Percentiles rank a stretch among this genome's conserved stretches.
These are phyloP conservation scores for Urocolius indicus DNA, from an alignment of 2,113 vertebrate genomes.

Conservation along the genomic window DNA sequence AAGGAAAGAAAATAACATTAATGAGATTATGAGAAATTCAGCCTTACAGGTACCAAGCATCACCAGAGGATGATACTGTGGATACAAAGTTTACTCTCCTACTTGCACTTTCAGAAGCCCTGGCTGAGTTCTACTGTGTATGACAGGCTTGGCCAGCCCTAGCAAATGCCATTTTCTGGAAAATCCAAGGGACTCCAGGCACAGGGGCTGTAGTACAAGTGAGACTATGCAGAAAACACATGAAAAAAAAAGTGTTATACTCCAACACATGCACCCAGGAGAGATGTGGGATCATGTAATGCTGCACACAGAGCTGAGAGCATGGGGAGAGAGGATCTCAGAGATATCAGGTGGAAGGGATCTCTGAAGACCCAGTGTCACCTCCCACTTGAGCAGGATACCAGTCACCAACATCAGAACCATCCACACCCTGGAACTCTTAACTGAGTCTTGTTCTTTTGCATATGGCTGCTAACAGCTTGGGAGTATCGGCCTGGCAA, in stretches of 20 bases:
- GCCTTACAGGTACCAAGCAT: background rate
- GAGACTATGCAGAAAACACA: background rate
- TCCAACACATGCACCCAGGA: background rate
- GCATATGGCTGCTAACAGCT: background rate
- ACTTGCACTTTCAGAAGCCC: background rate
- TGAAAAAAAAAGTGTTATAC: no score
- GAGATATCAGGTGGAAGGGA: background rate
- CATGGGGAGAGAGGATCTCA: background rate
- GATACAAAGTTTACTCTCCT: background rate
- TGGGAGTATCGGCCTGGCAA: background rate
- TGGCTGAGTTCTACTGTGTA: background rate
- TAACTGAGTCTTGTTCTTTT: background rate
- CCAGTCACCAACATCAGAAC: background rate
- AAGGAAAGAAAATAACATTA: background rate
- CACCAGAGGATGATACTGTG: background rate
- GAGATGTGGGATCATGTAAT: background rate
- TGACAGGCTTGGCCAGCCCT: background rate
- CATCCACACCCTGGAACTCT: background rate
- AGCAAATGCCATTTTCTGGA: background rate
- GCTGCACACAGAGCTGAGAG: background rate
- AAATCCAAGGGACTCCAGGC: background rate
- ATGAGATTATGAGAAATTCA: background rate
- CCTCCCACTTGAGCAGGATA: background rate
- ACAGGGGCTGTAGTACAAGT: background rate
- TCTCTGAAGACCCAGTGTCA: background rate